Percentiles rank a stretch among this genome's conserved stretches.
phyloP scores from a whole-genome alignment of 1,140 invertebrate genomes.

The Oreohelix idahoensis region DNA sequence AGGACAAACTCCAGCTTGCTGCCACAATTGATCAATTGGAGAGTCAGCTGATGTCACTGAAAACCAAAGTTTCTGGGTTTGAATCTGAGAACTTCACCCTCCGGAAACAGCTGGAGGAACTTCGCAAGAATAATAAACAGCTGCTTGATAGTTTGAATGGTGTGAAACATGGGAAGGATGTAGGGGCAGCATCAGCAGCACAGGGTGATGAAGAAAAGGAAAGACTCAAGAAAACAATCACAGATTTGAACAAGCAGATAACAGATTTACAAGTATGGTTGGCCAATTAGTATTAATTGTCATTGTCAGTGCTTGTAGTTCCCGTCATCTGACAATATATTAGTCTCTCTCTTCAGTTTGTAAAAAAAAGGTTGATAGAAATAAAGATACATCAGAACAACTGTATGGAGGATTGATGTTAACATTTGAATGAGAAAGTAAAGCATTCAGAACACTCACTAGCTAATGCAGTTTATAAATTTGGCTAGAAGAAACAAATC shows the following conservation, averaged over 20 bases:
- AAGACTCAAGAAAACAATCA: slow-evolving; percentile 50
- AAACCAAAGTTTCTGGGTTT: slow-evolving; percentile 50
- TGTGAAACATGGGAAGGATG: slow-evolving; percentile 8
- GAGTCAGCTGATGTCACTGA: slow-evolving; percentile 51
- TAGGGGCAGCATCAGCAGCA: background rate
- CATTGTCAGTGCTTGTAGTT: no score
- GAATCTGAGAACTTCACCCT: slow-evolving; percentile 59
- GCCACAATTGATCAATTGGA: slow-evolving; percentile 59
- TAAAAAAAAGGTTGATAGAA: no score
- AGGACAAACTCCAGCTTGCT: slow-evolving; percentile 54
- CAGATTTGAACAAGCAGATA: slow-evolving; percentile 56
- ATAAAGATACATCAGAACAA: no score
- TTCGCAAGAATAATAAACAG: slow-evolving; percentile 56
- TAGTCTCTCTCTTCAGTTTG: no score
- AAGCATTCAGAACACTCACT: no score
- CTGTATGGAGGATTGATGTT: no score
- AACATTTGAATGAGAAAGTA: no score
- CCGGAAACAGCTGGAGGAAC: slow-evolving; percentile 59
- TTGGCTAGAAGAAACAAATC: no score
- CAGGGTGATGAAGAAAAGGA: slow-evolving; percentile 49
- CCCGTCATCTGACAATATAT: no score
- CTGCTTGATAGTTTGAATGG: slow-evolving; percentile 51
- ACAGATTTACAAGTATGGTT: slow-evolving; percentile 47
- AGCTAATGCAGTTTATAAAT: no score
- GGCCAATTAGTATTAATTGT: no score